phyloP scores from a whole-genome alignment of 2,113 vertebrate genomes.

The Cnemophilus loriae region DNA sequence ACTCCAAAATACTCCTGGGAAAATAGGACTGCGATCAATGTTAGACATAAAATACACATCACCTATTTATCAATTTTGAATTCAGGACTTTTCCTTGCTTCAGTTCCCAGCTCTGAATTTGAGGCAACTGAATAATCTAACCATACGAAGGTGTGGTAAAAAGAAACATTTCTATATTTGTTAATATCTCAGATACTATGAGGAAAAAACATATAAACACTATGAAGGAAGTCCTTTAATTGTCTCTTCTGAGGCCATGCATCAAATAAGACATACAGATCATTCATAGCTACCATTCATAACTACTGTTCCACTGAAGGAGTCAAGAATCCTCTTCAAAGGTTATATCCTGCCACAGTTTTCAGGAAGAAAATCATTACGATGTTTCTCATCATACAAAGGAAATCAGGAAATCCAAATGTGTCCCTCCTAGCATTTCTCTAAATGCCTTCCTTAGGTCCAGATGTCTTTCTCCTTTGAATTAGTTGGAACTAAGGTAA shows the following conservation, averaged over 20 bases:
- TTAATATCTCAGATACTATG: not conserved
- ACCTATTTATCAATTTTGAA: not conserved
- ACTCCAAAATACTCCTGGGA: not conserved
- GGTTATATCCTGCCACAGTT: not conserved
- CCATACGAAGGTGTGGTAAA: not conserved
- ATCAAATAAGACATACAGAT: not conserved
- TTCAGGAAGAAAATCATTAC: not conserved
- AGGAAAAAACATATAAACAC: not conserved
- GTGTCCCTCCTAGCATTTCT: not conserved
- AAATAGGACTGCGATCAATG: not conserved
- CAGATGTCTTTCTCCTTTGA: not conserved
- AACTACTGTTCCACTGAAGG: not conserved
- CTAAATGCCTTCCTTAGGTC: not conserved
- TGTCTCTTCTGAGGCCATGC: not conserved
- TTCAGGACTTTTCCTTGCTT: not conserved
- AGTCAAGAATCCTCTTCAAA: not conserved
- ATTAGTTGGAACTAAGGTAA: not conserved
- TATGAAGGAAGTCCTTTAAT: not conserved
- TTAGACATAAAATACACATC: not conserved
- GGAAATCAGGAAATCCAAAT: not conserved
- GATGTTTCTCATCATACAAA: not conserved
- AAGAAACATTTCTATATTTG: not conserved
- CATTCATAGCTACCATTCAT: not conserved
- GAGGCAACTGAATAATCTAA: not conserved
- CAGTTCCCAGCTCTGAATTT: not conserved